Evolutionary conservation across 2,113 vertebrate genomes (phyloP).

Genomic region (Rhinopomastus cyanomelas): DNA sequence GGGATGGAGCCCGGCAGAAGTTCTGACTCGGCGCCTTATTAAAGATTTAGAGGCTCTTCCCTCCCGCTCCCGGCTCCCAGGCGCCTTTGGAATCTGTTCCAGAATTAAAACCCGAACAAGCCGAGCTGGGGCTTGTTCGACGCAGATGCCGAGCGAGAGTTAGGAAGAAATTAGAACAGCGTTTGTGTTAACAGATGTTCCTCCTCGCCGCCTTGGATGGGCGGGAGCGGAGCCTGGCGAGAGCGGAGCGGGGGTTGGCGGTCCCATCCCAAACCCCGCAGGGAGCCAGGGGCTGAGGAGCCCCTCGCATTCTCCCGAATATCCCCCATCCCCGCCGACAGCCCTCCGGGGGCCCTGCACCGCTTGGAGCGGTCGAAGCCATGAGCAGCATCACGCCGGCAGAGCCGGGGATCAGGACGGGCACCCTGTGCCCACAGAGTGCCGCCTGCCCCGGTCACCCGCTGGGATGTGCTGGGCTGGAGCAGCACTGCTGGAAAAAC

Average conservation of each 20-base stretch:
- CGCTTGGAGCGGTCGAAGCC: fast-evolving
- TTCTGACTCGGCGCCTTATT: conserved; percentile 20
- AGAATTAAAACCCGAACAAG: conserved; percentile 61
- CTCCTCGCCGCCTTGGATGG: conserved; percentile 44
- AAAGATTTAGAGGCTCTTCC: conserved; percentile 59
- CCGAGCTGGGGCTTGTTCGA: conserved; percentile 51
- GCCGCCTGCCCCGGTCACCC: not conserved
- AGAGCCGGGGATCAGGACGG: not conserved
- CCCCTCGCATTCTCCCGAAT: fast-evolving
- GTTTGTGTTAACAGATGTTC: conserved; percentile 73
- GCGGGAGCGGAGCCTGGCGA: not conserved
- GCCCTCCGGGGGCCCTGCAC: fast-evolving
- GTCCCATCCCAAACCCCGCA: not conserved
- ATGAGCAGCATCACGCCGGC: not conserved
- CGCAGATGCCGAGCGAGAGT: conserved; percentile 64
- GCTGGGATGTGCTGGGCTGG: not conserved
- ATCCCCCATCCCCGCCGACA: fast-evolving
- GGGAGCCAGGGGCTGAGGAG: not conserved
- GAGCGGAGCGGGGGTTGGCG: not conserved
- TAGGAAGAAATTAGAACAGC: conserved; percentile 63
- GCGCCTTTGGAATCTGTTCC: conserved; percentile 68
- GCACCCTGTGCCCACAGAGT: fast-evolving
- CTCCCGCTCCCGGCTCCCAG: not conserved
- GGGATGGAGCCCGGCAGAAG: conserved; percentile 38
- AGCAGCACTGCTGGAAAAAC: conserved; percentile 1